Base-by-base conservation (phyloP, 2,888 invertebrate species). In the Rutpela maculata region DNA sequence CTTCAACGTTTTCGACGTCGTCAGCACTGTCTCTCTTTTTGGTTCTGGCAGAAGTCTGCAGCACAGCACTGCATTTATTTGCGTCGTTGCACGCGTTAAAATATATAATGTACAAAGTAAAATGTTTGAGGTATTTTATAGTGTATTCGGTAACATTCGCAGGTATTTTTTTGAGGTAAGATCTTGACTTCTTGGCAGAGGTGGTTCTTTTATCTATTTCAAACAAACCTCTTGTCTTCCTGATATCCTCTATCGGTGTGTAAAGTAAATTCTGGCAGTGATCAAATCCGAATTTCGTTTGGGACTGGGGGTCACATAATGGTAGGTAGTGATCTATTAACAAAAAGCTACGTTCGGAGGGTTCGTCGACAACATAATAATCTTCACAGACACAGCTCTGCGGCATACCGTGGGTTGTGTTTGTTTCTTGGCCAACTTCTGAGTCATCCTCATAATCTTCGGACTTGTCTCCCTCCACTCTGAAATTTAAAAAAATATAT, bases 11-110 rank as follows among this genome's bases (percentile, higher is more conserved):
- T n/a, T 87, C 87, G 0, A 90, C 76, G 59, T 89, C 84, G 82
- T 92, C 92, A 0, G 91, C 91, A 1, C 78, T 79, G 0, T 79
- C 75, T 10, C 88, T 87, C 22, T 84, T 86, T 55, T 86, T 82
- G 0, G 94, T 94, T 60, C 93, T 90, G 18, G 90, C 87, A n/a
- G 88, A 89, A 2, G 89, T 83, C 76, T 91, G 88, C 2, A 89
- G 86, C 26, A 90, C 88, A 1, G 89, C 85, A 80, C 93, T 91
- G 84, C 93, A 93, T 38, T 75, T 82, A 89, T 90, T 82, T 87
- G 80, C 90, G 88, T 83, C 93, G 92, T 92, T 91, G 81, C 95
- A 95, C 0, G 93, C 93, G 11, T 91, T 90, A 22, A 95, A 87
- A 67, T 92, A 91, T 66, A 95, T 90, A 0, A 91, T 89, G 83